Evolutionary conservation across 1,140 invertebrate genomes (phyloP).

Genomic region (Euschistus heros): DNA sequence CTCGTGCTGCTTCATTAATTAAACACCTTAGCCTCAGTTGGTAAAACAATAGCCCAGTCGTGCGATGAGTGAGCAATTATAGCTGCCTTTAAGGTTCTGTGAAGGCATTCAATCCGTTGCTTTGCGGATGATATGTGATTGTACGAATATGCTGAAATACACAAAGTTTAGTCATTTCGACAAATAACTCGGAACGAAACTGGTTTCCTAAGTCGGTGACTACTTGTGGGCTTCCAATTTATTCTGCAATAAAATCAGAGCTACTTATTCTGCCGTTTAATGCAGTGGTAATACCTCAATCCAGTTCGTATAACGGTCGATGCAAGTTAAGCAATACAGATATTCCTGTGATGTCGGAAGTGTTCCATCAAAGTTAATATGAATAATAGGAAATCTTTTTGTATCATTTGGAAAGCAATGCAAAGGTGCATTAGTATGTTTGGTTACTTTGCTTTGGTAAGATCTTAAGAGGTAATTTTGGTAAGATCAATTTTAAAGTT

Average conservation of each 20-base stretch:
- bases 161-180: conserved; percentile 26
- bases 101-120: conserved; percentile 30
- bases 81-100: conserved; percentile 34
- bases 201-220: conserved; percentile 36
- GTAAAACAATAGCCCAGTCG: conserved; percentile 29
- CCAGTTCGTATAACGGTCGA: conserved; percentile 34
- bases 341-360: conserved; percentile 28
- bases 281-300: conserved; percentile 31
- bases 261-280: conserved; percentile 32
- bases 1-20: background rate
- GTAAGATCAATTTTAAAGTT: too few relatives aligned
- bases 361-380: conserved; percentile 10
- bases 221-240: conserved; percentile 35
- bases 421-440: background rate
- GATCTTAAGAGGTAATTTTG: background rate
- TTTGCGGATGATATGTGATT: conserved; percentile 34
- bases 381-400: conserved; percentile 12
- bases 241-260: conserved; percentile 29
- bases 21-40: conserved; percentile 31
- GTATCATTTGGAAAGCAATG: background rate
- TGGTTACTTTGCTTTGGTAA: conserved; percentile 3
- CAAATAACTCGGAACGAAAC: conserved; percentile 34
- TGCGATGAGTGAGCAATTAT: conserved; percentile 27
- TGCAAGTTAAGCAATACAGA: conserved; percentile 32
- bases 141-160: conserved; percentile 31